Evolutionary conservation across 2,113 vertebrate species (phyloP).

Genomic region (Heptranchias perlo): DNA sequence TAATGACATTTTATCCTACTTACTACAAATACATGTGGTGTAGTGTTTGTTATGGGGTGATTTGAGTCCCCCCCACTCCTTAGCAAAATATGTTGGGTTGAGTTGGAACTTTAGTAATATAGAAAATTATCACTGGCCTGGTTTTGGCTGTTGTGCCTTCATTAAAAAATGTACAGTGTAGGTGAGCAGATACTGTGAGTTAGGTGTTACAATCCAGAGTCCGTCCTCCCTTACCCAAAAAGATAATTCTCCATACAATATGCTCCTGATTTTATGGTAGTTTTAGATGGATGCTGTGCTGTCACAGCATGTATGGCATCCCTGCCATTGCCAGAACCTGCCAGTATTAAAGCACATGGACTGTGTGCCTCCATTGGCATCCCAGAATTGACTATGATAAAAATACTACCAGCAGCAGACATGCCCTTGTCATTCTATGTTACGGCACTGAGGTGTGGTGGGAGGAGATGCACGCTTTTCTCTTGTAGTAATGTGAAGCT

Average conservation of each 20-base stretch:
- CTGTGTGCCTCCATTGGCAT: background rate
- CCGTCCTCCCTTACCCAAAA: background rate
- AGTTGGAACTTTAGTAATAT: background rate
- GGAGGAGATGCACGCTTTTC: too few relatives aligned
- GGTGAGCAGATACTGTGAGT: background rate
- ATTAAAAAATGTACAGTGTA: background rate
- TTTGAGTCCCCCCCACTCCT: background rate
- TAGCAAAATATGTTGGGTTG: background rate
- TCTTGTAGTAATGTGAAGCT: background rate
- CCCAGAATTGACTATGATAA: background rate
- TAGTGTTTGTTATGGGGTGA: background rate
- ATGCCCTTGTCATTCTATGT: background rate
- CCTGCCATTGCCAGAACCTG: background rate
- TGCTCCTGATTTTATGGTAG: background rate
- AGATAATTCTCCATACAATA: background rate
- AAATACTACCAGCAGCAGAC: background rate
- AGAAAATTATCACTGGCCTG: background rate
- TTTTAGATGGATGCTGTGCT: background rate
- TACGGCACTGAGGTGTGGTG: background rate
- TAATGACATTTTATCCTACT: background rate
- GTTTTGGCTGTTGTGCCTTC: background rate
- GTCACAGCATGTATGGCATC: background rate
- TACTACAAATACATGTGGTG: background rate
- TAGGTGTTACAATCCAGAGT: background rate
- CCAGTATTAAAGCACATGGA: background rate